phyloP scores from a whole-genome alignment of 2,797 vertebrate species.

The Pangasius mekongensis region DNA sequence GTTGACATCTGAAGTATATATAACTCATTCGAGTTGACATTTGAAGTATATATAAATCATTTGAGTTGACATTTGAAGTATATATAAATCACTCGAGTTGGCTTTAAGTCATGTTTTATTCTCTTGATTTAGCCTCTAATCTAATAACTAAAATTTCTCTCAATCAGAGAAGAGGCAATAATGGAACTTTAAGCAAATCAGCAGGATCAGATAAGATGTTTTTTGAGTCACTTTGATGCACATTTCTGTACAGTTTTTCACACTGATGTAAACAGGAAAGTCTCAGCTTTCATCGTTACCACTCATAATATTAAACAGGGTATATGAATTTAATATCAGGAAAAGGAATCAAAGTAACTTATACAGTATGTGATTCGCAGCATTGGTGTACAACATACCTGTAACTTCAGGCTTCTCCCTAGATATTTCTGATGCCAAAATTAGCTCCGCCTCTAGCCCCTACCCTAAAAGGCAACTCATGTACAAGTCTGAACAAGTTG shows the following conservation, averaged over 20 bases:
- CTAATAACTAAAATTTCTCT: not conserved
- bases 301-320: not conserved
- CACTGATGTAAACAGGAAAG: not conserved
- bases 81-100: not conserved
- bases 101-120: not conserved
- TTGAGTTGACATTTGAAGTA: not conserved
- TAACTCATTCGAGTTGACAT: no score
- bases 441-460: not conserved
- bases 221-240: no score
- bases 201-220: not conserved
- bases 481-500: not conserved
- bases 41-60: not conserved
- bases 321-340: not conserved
- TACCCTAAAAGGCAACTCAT: not conserved
- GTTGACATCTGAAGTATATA: no score
- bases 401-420: not conserved
- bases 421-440: not conserved
- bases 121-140: not conserved
- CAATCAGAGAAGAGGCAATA: not conserved
- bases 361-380: not conserved
- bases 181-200: not conserved
- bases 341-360: not conserved
- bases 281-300: not conserved
- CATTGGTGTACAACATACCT: not conserved
- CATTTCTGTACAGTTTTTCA: not conserved